phyloP scores from a whole-genome alignment of 2,888 invertebrate species.

The Lithophane socia region DNA sequence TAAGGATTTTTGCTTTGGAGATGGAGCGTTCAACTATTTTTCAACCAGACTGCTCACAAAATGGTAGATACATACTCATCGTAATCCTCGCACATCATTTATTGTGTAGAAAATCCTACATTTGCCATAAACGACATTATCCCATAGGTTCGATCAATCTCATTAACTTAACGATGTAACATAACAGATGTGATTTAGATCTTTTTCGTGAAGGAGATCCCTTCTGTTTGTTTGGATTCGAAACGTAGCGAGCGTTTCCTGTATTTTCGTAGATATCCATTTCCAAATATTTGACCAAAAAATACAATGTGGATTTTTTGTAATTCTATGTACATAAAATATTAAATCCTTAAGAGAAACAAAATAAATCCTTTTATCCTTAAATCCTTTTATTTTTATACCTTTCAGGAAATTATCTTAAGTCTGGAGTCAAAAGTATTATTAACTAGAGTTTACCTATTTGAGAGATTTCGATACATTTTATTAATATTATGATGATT shows the following conservation, averaged over 20 bases:
- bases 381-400: no score
- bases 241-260: neutral
- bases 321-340: neutral
- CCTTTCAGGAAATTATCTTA: neutral
- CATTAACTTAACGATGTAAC: constrained; percentile 45
- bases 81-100: neutral
- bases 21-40: neutral
- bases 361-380: no score
- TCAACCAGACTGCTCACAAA: neutral
- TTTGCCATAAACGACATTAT: constrained; percentile 33
- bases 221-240: constrained; percentile 21
- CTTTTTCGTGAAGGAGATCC: constrained; percentile 9
- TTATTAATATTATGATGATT: neutral
- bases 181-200: constrained; percentile 48
- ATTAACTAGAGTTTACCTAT: neutral
- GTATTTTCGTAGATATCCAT: constrained; percentile 4
- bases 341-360: no score
- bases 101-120: neutral
- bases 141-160: constrained; percentile 27
- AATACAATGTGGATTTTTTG: neutral
- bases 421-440: no score
- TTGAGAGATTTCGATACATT: neutral
- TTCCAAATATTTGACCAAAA: neutral
- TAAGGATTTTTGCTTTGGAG: neutral
- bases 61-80: neutral